Evolutionary conservation across 1,140 invertebrate species (phyloP), one percentile per base, ranked within the genome.

Genomic region (Eciton burchellii): DNA sequence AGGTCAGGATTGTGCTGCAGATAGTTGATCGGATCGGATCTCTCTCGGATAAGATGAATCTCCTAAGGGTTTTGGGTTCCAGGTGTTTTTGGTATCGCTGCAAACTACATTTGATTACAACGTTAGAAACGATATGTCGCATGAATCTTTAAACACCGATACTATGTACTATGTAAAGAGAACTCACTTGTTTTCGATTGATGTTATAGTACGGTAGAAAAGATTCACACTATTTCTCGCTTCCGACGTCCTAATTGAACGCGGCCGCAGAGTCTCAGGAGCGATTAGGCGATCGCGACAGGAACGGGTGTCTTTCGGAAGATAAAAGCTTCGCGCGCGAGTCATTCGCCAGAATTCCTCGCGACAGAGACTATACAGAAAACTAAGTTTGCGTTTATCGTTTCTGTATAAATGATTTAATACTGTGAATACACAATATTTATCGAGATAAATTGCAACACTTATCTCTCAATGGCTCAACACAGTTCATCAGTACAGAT

Each of bases 381-480:
- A 52, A 88, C 59, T 87, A 72, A 59, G 82, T 57, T 86, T 56
- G 63, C 66, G 49, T 76, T 79, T 74, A 68, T 86, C 54, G 19
- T 84, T 54, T 91, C 89, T 92, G 82, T 90, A 91, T 87, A 91
- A 92, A 91, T 89, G 66, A 84, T 88, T 91, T 90, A 92, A 91
- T 92, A 91, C 90, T 91, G 90, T 83, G 87, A 72, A 89, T 91
- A 92, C 89, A 92, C 77, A n/a, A n/a, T n/a, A n/a, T n/a, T n/a
- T n/a, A 89, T 45, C 70, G 89, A 72, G 84, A 87, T 84, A n/a
- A n/a, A 85, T 77, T 26, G 57, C 57, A 43, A 56, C 81, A 83
- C 68, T 68, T 56, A 68, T 62, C 14, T 54, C 81, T 73, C 72
- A 86, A 24, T 66, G 54, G 56, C 84, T n/a, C 19, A 87, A 87